A percentile compares a stretch with the other conserved stretches of the same genome.
phyloP scores from a whole-genome alignment of 2,888 invertebrate genomes.

The Lacanobia oleracea region DNA sequence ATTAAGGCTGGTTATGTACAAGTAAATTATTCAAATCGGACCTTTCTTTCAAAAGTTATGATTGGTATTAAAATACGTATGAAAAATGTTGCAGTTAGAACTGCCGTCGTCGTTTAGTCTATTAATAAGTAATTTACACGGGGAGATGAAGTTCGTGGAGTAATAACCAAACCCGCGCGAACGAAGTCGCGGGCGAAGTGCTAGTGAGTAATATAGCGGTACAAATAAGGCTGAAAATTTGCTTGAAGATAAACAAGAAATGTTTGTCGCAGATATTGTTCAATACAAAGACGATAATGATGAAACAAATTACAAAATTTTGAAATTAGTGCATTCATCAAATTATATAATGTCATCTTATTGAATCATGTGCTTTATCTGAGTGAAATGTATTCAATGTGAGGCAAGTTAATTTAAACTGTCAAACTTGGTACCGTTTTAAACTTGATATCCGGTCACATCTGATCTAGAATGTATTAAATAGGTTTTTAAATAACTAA shows the following conservation, averaged over 20 bases:
- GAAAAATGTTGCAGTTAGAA: too few species aligned
- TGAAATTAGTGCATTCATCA: not conserved
- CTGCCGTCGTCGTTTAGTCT: too few species aligned
- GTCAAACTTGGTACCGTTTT: conserved; percentile 16
- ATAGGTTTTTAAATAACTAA: conserved; percentile 1
- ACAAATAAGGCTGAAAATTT: not conserved
- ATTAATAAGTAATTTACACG: too few species aligned
- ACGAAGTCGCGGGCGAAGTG: too few species aligned
- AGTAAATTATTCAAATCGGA: too few species aligned
- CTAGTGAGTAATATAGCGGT: not conserved
- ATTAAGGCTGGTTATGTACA: too few species aligned
- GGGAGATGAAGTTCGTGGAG: too few species aligned
- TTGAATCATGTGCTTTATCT: conserved; percentile 17
- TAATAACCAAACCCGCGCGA: too few species aligned
- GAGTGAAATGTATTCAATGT: conserved; percentile 13
- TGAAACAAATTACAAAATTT: not conserved
- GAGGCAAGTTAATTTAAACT: conserved; percentile 24
- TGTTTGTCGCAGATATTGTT: not conserved
- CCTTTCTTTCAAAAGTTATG: too few species aligned
- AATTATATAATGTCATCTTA: conserved; percentile 10
- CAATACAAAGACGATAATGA: not conserved
- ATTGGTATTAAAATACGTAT: too few species aligned
- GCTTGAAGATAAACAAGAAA: not conserved
- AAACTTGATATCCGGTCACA: not conserved
- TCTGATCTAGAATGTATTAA: conserved; percentile 18